Evolutionary conservation across 2,888 invertebrate species (phyloP), one percentile per base, ranked within the genome.

Genomic region (Rhagium mordax): DNA sequence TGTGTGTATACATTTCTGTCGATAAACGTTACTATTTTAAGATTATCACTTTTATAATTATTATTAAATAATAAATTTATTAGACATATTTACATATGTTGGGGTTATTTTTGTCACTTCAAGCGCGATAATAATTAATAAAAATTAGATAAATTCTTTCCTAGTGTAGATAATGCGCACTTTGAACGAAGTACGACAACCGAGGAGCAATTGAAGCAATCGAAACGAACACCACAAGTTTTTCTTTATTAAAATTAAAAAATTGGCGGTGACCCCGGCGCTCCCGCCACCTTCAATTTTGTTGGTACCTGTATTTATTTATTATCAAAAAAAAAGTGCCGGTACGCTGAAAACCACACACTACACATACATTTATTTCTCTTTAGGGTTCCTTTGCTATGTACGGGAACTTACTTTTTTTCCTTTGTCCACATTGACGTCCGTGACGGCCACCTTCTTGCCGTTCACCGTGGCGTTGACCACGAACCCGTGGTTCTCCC

Each of bases 401-500:
- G n/a, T n/a, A n/a, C n/a, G n/a, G n/a, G n/a, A n/a, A 75, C 81
- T 81, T 76, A 86, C 86, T 79, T 86, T 85, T 49, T 89, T 86
- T 89, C 91, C 81, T 89, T 90, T 86, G 86, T 92, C 89, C 33
- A 88, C 87, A 8, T 84, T 86, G 61, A 91, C 91, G 86, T 93
- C 93, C n/a, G 93, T 94, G 80, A 94, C 92, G 57, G 93, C 90
- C 80, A 93, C 89, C 79, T 90, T 91, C 85, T 91, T 83, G 10
- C 86, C 92, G 77, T 90, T 90, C 85, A 90, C 92, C 84, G 90
- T 90, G 79, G 91, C 92, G 87, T 93, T 94, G 79, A 96, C 90
- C 20, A 94, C 91, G 81, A 96, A 92, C 49, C 95, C 95, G 81
- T 94, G 91, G 85, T 94, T 94, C 81, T 93, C 93, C 70, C 92